Percentiles rank a stretch among this genome's conserved stretches.
These are phyloP conservation scores for Willowsia nigromaculata DNA, from an alignment of 2,888 invertebrate genomes.

Conservation along the genomic window DNA sequence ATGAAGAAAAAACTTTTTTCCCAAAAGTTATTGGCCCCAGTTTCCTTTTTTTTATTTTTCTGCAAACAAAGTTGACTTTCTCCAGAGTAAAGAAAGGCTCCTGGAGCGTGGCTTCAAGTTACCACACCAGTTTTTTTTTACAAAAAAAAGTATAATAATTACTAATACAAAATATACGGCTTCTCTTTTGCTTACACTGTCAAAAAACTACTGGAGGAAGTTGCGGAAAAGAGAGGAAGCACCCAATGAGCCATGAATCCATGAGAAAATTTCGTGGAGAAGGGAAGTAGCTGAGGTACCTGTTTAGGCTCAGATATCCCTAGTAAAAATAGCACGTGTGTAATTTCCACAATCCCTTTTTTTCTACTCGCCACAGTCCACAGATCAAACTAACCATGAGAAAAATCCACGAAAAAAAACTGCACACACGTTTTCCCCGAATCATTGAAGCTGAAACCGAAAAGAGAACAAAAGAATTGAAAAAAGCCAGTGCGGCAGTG, in stretches of 20 bases:
- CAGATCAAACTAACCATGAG: not conserved
- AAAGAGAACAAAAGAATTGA: not conserved
- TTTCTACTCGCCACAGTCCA: not conserved
- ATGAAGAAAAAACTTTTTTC: constrained; percentile 18
- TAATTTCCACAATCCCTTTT: not conserved
- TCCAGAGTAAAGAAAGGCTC: not conserved
- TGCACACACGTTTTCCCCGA: not conserved
- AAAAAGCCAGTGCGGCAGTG: not conserved
- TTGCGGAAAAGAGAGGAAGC: no score
- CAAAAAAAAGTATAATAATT: no score
- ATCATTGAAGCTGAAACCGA: not conserved
- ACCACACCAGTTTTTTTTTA: no score
- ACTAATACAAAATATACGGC: no score
- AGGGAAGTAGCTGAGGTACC: not conserved
- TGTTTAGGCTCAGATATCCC: no score
- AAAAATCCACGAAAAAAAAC: constrained; percentile 8
- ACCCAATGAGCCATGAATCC: no score
- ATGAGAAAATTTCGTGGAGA: not conserved
- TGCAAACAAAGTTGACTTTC: constrained; percentile 6
- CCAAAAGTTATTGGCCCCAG: constrained; percentile 22
- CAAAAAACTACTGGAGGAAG: no score
- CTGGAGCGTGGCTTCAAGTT: no score
- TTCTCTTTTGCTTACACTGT: no score
- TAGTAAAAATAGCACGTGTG: constrained; percentile 20
- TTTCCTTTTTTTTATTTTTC: no score